Percentiles rank a stretch among this genome's conserved stretches.
Evolutionary conservation across 2,113 vertebrate species (phyloP).

Genomic region (Phoenicopterus ruber): DNA sequence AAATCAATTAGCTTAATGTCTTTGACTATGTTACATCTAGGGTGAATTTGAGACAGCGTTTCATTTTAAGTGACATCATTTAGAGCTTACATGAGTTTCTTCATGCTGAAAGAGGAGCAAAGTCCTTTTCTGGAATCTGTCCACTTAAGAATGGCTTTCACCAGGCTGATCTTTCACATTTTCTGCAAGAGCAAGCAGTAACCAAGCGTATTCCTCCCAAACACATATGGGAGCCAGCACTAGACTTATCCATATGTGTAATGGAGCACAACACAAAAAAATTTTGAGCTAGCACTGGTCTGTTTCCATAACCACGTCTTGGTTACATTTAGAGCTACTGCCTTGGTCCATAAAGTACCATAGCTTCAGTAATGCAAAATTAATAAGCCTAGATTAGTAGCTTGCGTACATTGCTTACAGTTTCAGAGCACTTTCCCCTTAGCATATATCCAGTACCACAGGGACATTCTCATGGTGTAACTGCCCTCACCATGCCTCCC

Average conservation of each 20-base stretch:
- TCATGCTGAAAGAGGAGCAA: not conserved
- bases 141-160: not conserved
- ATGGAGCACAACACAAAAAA: not conserved
- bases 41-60: not conserved
- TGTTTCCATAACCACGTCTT: not conserved
- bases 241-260: not conserved
- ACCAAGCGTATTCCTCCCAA: not conserved
- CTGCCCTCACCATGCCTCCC: not conserved
- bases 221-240: not conserved
- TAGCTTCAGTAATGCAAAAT: not conserved
- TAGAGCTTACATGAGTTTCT: not conserved
- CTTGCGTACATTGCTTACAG: not conserved
- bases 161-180: not conserved
- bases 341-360: not conserved
- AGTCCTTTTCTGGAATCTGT: not conserved
- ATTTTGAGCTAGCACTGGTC: not conserved
- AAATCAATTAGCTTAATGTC: not conserved
- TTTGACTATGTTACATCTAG: not conserved
- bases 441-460: not conserved
- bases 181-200: not conserved
- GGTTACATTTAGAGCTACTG: not conserved
- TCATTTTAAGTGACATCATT: not conserved
- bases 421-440: not conserved
- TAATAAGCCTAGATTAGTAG: not conserved
- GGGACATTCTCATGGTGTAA: not conserved